Base-by-base conservation (phyloP, 2,113 vertebrate genomes). In the Sclerurus mexicanus region DNA sequence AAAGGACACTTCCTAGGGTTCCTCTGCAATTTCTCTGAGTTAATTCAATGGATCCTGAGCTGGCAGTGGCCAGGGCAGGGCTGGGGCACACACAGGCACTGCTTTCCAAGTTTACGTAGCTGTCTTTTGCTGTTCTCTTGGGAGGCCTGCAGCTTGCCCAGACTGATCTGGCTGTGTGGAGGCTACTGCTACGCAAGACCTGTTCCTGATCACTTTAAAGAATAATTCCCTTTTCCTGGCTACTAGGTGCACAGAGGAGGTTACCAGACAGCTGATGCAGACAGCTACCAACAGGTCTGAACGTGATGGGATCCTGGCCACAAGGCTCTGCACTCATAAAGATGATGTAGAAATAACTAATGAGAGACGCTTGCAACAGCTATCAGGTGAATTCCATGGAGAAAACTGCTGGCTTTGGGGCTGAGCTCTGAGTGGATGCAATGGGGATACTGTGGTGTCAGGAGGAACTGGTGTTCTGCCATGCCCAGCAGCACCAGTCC, bases 291-390 rank as follows among this genome's bases (percentile, higher is more conserved):
- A 99, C 93, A 98, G 87, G 56, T 98, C 99, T 14, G 99, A 99
- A 96, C 97, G 87, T 68, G 99, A 99, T 20, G 99, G 99, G 49
- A 99, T 99, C 90, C 94, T 99, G 92, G 99, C 99, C n/a, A 99
- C 99, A 0, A 98, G 98, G 76, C 98, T 99, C 64, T 99, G 99
- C 96, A 99, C 99, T 4, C 99, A 99, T 97, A 99, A 99, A 95
- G 99, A 99, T 55, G 99, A 99, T 4, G 99, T 99, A 72, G 99
- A 99, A 88, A 96, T 99, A 68, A 99, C 99, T 21, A 99, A 99
- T 1, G 97, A 98, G 88, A 98, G 95, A 66, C 64, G 98, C 77
- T 98, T 99, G 63, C 98, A 98, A 64, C 98, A 99, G 86, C 98
- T 99, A 5, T 95, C 99, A 97, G 99, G 99, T 99, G 78, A 97